These are phyloP conservation scores for Xerus rutilus DNA, from an alignment of 2,797 vertebrate species.

Conservation along the genomic window DNA sequence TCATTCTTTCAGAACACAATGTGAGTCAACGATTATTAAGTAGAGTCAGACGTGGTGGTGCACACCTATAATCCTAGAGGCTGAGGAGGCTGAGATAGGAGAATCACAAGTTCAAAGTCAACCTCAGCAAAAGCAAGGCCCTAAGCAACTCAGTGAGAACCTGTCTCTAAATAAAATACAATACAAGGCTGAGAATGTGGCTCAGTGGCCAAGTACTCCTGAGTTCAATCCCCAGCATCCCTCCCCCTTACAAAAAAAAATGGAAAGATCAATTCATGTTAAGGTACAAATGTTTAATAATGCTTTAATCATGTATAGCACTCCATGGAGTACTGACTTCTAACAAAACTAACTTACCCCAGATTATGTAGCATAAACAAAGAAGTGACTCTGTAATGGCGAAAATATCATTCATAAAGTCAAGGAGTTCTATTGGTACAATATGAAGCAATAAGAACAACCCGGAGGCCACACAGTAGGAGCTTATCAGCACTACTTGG, in stretches of 20 bases:
- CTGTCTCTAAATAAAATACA: no score
- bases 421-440: neutral
- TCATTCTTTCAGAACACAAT: neutral
- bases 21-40: neutral
- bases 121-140: no score
- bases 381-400: neutral
- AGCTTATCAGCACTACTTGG: neutral
- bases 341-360: slow-evolving; percentile 2
- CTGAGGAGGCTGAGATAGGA: no score
- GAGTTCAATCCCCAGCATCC: no score
- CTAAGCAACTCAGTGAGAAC: no score
- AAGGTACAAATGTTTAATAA: neutral
- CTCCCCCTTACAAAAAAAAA: no score
- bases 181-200: no score
- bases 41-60: no score
- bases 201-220: no score
- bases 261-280: neutral
- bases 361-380: neutral
- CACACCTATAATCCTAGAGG: no score
- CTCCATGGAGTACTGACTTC: neutral
- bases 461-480: neutral
- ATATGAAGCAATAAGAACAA: neutral
- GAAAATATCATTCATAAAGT: neutral
- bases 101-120: no score
- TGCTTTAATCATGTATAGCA: neutral